Evolutionary conservation across 2,797 vertebrate species (phyloP).

Genomic region (Tolypeutes matacus): DNA sequence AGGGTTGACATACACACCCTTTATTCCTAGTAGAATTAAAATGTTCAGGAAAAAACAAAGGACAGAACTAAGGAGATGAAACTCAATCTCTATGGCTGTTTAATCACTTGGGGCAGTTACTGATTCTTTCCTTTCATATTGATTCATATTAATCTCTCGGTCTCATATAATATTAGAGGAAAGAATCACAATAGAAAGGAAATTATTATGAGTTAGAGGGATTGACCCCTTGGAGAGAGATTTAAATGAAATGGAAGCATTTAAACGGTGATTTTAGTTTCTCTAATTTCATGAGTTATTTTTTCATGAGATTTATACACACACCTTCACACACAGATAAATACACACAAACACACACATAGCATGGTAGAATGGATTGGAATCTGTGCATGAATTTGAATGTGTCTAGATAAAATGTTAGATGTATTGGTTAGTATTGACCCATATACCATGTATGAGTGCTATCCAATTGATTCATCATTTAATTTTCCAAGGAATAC

Average conservation of each 20-base stretch:
- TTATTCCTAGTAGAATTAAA: accelerated
- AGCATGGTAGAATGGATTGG: accelerated
- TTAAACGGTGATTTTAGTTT: background rate
- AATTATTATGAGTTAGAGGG: background rate
- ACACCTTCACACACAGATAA: accelerated
- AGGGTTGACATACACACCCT: accelerated
- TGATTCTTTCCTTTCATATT: background rate
- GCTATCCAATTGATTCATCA: background rate
- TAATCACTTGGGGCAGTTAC: background rate
- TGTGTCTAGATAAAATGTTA: background rate
- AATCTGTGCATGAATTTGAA: background rate
- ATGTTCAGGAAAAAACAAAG: background rate
- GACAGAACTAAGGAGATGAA: accelerated
- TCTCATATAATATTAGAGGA: background rate
- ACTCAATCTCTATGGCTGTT: accelerated
- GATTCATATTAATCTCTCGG: background rate
- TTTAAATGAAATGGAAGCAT: background rate
- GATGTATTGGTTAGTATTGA: background rate
- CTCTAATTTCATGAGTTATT: accelerated
- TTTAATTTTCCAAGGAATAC: background rate
- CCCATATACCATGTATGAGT: background rate
- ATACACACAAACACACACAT: background rate
- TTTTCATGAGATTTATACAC: accelerated
- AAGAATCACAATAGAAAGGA: background rate
- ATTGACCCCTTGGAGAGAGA: too few species aligned